Conservation (phyloP, 2,888 invertebrate genomes). For the Cryptus armator region DNA sequence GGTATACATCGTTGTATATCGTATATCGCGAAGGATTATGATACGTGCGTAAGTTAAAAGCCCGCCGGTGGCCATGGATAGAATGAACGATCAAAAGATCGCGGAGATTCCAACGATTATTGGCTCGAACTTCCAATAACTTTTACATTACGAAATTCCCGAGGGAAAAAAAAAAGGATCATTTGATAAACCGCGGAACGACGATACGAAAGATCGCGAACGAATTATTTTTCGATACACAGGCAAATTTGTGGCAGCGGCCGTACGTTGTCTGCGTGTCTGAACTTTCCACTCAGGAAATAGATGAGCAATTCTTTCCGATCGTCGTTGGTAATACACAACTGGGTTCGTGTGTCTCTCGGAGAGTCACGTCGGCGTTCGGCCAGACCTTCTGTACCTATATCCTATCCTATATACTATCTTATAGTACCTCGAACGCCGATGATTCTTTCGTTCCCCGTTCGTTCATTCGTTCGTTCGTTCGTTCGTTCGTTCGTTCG, state of each 20-base stretch:
- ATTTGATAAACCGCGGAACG: background rate
- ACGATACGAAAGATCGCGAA: background rate
- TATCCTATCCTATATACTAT: conserved; percentile 37
- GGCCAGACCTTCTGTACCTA: conserved; percentile 39
- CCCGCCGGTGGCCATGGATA: too few species aligned
- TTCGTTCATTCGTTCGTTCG: conserved; percentile 48
- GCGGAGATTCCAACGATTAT: too few species aligned
- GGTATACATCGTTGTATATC: conserved; percentile 37
- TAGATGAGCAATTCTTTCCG: conserved; percentile 53
- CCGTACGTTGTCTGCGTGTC: background rate
- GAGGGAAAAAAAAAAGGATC: too few species aligned
- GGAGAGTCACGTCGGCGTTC: conserved; percentile 21
- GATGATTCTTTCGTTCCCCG: conserved; percentile 63
- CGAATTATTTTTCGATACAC: background rate
- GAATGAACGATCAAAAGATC: too few species aligned
- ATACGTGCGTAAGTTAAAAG: background rate
- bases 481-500: conserved; percentile 59
- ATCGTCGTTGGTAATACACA: conserved; percentile 22
- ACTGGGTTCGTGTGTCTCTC: background rate
- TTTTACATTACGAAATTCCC: too few species aligned
- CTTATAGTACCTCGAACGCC: conserved; percentile 52
- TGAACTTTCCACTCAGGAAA: conserved; percentile 54
- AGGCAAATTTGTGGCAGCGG: background rate
- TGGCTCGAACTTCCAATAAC: too few species aligned
- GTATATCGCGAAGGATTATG: background rate